phyloP scores from a whole-genome alignment of 92 coral and sea anemone genomes.

The Muricea muricata region DNA sequence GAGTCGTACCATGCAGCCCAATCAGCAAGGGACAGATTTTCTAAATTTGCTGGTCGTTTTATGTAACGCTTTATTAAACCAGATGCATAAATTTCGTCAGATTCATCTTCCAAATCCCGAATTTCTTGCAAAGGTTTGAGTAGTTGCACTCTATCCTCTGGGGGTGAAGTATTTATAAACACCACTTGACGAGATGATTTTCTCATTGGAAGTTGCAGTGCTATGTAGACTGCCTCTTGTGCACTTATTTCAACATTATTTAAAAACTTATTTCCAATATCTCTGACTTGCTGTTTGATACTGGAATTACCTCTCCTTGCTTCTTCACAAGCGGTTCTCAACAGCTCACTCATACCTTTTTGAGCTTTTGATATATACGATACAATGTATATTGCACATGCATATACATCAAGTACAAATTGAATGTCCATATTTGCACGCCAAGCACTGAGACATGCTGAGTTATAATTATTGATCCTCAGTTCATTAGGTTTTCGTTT shows the following conservation, averaged over 20 bases:
- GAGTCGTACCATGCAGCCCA: slow-evolving; percentile 57
- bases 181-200: slow-evolving; percentile 62
- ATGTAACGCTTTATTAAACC: slow-evolving; percentile 43
- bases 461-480: slow-evolving; percentile 51
- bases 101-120: slow-evolving; percentile 58
- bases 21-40: slow-evolving; percentile 47
- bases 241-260: slow-evolving; percentile 64
- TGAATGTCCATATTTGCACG: slow-evolving; percentile 57
- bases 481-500: slow-evolving; percentile 49
- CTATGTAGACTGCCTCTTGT: slow-evolving; percentile 68
- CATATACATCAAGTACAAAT: slow-evolving; percentile 64
- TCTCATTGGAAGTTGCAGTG: slow-evolving; percentile 61
- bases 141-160: slow-evolving; percentile 15
- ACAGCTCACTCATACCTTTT: slow-evolving; percentile 62
- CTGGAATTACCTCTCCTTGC: slow-evolving; percentile 51
- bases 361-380: slow-evolving; percentile 53
- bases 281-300: slow-evolving; percentile 62
- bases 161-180: slow-evolving; percentile 64
- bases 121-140: slow-evolving; percentile 67
- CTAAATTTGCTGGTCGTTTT: slow-evolving; percentile 16
- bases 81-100: slow-evolving; percentile 41
- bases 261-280: slow-evolving; percentile 59
- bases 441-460: slow-evolving; percentile 47
- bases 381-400: slow-evolving; percentile 57
- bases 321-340: slow-evolving; percentile 56